Percentiles rank a stretch among this genome's conserved stretches.
phyloP scores from a whole-genome alignment of 2,797 vertebrate genomes.

The Eulemur mongoz region DNA sequence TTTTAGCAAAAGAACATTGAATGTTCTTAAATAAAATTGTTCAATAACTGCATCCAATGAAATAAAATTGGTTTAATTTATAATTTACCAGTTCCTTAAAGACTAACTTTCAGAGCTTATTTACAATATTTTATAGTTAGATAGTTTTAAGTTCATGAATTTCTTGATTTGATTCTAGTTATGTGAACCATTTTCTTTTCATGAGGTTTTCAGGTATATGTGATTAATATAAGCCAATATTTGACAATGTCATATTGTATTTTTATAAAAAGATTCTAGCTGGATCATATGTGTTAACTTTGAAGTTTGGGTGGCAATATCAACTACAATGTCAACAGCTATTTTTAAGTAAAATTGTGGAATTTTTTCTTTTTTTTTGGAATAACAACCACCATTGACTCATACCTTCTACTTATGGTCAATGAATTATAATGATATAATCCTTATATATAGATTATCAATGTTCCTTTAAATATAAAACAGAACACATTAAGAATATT shows the following conservation, averaged over 20 bases:
- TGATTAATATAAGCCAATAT: not conserved
- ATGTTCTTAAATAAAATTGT: not conserved
- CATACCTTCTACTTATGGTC: not conserved
- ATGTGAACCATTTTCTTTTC: not conserved
- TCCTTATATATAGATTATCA: not conserved
- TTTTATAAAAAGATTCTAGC: not conserved
- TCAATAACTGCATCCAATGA: not conserved
- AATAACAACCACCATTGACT: not conserved
- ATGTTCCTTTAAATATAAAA: not conserved
- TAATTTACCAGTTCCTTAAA: not conserved
- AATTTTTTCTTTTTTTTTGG: not conserved
- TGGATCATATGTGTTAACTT: not conserved
- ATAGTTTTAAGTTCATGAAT: not conserved
- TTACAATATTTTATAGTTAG: not conserved
- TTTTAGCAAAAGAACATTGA: not conserved
- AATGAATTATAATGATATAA: not conserved
- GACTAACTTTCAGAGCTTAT: not conserved
- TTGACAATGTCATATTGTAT: not conserved
- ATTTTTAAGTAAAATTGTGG: not conserved
- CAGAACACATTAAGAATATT: not conserved
- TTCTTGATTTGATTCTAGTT: not conserved
- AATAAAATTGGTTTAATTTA: not conserved
- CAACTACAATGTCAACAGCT: not conserved
- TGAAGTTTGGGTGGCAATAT: not conserved
- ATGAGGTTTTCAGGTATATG: not conserved